phyloP scores from a whole-genome alignment of 2,113 vertebrate genomes.

The Vireo altiloquus region DNA sequence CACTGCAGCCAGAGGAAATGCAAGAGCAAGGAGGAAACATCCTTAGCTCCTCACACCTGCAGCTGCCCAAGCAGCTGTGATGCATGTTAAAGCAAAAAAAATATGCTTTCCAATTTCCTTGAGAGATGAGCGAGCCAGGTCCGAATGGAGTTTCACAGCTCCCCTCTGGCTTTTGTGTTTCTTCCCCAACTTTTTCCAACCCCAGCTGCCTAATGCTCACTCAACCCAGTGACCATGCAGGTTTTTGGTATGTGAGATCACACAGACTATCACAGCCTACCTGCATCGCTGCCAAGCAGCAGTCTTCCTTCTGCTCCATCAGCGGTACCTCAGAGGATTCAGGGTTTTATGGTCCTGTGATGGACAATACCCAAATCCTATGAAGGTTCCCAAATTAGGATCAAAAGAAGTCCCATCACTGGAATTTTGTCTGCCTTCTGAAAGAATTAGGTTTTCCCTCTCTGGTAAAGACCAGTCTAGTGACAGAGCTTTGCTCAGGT shows the following conservation, averaged over 20 bases:
- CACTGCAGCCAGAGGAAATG: neutral
- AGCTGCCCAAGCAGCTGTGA: neutral
- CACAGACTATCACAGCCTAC: neutral
- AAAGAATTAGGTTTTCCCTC: neutral
- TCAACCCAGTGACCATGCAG: rapidly evolving
- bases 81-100: neutral
- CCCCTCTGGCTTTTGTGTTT: neutral
- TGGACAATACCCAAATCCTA: neutral
- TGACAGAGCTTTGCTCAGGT: neutral
- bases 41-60: neutral
- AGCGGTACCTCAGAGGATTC: neutral
- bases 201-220: neutral
- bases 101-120: neutral
- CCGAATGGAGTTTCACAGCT: neutral
- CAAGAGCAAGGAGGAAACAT: neutral
- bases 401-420: rapidly evolving
- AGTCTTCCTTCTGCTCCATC: neutral
- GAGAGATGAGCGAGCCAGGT: neutral
- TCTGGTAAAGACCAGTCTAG: neutral
- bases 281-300: neutral
- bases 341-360: neutral
- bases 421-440: neutral
- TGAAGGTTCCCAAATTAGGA: neutral
- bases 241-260: neutral
- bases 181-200: neutral